Conservation (phyloP, 2,888 invertebrate genomes). For the Meiosimyza platycephala region DNA sequence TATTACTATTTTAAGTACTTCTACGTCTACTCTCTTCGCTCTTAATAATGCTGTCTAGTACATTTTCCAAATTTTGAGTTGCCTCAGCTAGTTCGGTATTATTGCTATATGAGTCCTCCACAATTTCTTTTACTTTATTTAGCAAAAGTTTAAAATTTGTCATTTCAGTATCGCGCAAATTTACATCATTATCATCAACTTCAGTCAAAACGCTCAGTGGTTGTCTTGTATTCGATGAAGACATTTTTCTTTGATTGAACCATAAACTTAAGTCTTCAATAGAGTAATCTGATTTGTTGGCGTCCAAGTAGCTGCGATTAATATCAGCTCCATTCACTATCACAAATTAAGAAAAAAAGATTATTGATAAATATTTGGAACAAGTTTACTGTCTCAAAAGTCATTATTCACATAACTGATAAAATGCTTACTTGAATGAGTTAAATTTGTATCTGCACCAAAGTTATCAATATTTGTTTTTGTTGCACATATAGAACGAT, state of each 20-base stretch:
- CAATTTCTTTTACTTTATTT: slow-evolving; percentile 65
- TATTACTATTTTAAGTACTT: slow-evolving; percentile 43
- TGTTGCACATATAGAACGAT: slow-evolving; percentile 48
- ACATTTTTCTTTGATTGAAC: slow-evolving; percentile 58
- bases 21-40: slow-evolving; percentile 61
- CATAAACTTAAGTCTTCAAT: slow-evolving; percentile 63
- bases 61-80: slow-evolving; percentile 65
- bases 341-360: slow-evolving; percentile 1
- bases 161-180: slow-evolving; percentile 63
- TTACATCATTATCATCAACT: slow-evolving; percentile 41
- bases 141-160: slow-evolving; percentile 62
- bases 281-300: slow-evolving; percentile 66
- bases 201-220: slow-evolving; percentile 40
- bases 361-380: not conserved
- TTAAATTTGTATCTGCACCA: slow-evolving; percentile 45
- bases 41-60: slow-evolving; percentile 64
- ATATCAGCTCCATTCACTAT: slow-evolving; percentile 65
- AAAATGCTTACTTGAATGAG: slow-evolving; percentile 56
- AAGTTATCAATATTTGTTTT: slow-evolving; percentile 34
- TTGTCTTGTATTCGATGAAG: slow-evolving; percentile 34
- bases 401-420: not conserved
- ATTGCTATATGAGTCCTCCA: slow-evolving; percentile 66
- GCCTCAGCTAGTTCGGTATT: slow-evolving; percentile 65
- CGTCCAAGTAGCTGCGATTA: slow-evolving; percentile 65
- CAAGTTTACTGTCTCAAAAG: not conserved